These are phyloP conservation scores for Sylvia atricapilla DNA, from an alignment of 2,113 vertebrate genomes.

Conservation along the genomic window DNA sequence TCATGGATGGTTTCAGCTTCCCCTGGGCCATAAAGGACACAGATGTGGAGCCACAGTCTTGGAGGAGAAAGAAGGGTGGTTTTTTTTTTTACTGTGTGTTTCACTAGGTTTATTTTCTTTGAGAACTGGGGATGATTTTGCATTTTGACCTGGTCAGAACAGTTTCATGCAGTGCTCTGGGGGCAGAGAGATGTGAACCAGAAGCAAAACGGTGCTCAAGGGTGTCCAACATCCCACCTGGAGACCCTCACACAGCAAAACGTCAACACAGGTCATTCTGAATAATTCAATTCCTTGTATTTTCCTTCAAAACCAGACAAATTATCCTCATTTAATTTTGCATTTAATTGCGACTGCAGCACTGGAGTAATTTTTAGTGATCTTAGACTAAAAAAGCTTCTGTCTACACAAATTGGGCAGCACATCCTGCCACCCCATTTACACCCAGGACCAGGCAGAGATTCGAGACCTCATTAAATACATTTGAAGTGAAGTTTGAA, in stretches of 20 bases:
- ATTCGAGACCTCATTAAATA: not conserved
- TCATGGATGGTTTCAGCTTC: fast-evolving
- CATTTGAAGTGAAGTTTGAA: not conserved
- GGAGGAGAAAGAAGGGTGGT: fast-evolving
- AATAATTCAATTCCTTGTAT: not conserved
- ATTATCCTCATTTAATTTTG: not conserved
- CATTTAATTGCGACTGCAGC: not conserved
- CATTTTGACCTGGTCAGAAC: fast-evolving
- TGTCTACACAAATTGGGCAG: no score
- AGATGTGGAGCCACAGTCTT: fast-evolving
- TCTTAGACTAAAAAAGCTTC: not conserved
- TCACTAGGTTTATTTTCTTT: not conserved
- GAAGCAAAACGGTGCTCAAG: not conserved
- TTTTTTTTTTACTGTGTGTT: fast-evolving
- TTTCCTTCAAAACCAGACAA: not conserved
- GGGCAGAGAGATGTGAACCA: not conserved
- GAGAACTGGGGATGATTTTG: not conserved
- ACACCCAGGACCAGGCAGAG: not conserved
- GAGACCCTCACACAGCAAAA: not conserved
- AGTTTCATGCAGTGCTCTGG: not conserved
- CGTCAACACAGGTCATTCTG: not conserved
- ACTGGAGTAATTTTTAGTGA: not conserved
- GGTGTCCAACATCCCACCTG: fast-evolving
- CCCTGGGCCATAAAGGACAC: not conserved
- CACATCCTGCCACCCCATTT: not conserved